phyloP scores from a whole-genome alignment of 2,113 vertebrate species.

The Lathamus discolor region DNA sequence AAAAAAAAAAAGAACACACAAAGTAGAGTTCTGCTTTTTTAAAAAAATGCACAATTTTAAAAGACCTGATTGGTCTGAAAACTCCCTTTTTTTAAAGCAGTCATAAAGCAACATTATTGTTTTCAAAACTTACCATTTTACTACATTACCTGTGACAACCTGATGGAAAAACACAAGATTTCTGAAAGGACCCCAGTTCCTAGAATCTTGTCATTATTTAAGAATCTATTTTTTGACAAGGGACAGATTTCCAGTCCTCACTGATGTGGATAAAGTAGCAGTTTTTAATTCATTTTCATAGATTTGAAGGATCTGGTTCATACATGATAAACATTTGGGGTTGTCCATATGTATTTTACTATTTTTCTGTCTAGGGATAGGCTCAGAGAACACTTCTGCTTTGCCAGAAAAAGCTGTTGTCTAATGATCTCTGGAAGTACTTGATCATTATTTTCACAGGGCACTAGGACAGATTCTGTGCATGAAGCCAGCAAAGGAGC shows the following conservation, averaged over 20 bases:
- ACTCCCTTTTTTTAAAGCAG: not conserved
- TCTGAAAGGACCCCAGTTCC: not conserved
- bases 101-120: not conserved
- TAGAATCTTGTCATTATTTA: not conserved
- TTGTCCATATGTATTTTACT: not conserved
- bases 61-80: not conserved
- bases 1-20: not conserved
- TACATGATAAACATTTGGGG: not conserved
- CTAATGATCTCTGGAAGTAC: not conserved
- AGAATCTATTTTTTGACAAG: not conserved
- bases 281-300: not conserved
- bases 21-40: not conserved
- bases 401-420: not conserved
- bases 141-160: not conserved
- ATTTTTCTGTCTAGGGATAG: not conserved
- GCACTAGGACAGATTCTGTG: not conserved
- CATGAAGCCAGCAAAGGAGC: not conserved
- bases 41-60: rapidly evolving
- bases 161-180: not conserved
- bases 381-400: not conserved
- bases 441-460: not conserved
- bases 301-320: not conserved
- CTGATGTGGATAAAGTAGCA: not conserved
- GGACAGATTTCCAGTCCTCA: not conserved
- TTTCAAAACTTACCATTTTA: not conserved